Base-by-base conservation (phyloP, 2,797 vertebrate genomes). In the Argya squamiceps region DNA sequence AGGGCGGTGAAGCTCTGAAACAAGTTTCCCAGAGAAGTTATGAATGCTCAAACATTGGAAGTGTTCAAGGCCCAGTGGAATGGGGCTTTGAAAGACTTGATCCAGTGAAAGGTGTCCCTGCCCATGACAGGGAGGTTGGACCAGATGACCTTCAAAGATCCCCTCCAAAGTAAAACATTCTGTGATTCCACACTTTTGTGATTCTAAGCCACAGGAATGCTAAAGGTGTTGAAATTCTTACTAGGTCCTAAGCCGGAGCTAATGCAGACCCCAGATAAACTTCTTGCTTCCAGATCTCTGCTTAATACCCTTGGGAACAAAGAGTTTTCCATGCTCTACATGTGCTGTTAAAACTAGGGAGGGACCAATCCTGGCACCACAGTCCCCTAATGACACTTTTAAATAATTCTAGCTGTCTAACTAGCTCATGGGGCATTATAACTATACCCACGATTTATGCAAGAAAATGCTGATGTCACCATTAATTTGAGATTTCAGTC, bases 61-160 rank as follows among this genome's bases (percentile, higher is more conserved):
- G 5, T 29, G 16, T 41, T 34, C 26, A 62, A 68, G 26, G 8
- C 7, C 27, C 37, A 18, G 5, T 4, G 44, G 50, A 29, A 44
- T 4, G 16, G 22, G 34, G 10, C 19, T 89, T 56, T 53, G 56
- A 58, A 43, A 43, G 63, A 22, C 3, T 27, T 44, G 32, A 17
- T 52, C 26, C 10, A 41, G 53, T 29, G 23, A 15, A 59, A 52
- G 32, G 23, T 32, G 12, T 44, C 10, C 24, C 32, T 49, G 20
- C 9, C 3, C 5, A 21, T 0, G 0, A 39, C 34, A 79, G 11
- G 15, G 13, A 36, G 4, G 1, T 17, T 50, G 24, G 11, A 56
- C 22, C 15, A 58, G 20, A 16, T 59, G n/a, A 13, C 4, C 12
- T 55, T 64, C 34, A 60, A 77, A 75, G 1, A 24, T 39, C 4